A percentile compares a stretch with the other conserved stretches of the same genome.
These are phyloP conservation scores for Scomberomorus guttatus DNA, from an alignment of 2,797 vertebrate genomes.

Conservation along the genomic window DNA sequence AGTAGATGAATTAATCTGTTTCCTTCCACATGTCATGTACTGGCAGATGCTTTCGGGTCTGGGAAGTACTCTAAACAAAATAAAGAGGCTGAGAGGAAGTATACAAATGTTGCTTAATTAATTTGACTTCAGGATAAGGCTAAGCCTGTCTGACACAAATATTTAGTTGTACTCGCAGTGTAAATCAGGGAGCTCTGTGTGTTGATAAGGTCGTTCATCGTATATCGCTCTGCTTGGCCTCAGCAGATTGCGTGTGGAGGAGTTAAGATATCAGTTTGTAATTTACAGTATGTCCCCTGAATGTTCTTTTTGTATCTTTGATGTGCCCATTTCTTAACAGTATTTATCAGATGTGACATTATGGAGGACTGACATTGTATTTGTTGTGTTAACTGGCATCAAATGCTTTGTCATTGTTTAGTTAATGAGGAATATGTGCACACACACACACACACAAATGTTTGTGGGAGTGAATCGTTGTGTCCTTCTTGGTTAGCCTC, in stretches of 20 bases:
- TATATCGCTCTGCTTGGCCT: neutral
- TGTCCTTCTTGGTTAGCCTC: slow-evolving; percentile 40
- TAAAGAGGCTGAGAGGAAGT: slow-evolving; percentile 15
- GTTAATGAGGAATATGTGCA: neutral
- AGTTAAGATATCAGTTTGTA: neutral
- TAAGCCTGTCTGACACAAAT: slow-evolving; percentile 15
- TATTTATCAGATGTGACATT: neutral
- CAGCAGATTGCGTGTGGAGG: neutral
- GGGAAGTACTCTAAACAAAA: slow-evolving; percentile 35
- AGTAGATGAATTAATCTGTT: slow-evolving; percentile 1
- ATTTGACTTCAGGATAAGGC: neutral
- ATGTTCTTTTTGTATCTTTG: neutral
- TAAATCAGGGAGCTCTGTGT: slow-evolving; percentile 4
- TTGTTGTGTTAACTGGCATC: neutral
- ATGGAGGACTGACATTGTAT: neutral
- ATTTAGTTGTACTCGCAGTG: slow-evolving; percentile 6
- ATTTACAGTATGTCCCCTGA: slow-evolving; percentile 19
- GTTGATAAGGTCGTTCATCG: slow-evolving; percentile 13
- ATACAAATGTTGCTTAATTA: slow-evolving; percentile 17
- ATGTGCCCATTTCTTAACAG: neutral
- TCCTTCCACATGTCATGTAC: neutral
- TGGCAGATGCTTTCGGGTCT: neutral
- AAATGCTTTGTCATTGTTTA: too few relatives aligned
- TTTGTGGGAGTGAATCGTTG: slow-evolving; percentile 8
- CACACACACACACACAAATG: slow-evolving; percentile 1